A percentile compares a stretch with the other conserved stretches of the same genome.
phyloP scores from a whole-genome alignment of 1,140 invertebrate genomes.

The Andricus grossulariae region DNA sequence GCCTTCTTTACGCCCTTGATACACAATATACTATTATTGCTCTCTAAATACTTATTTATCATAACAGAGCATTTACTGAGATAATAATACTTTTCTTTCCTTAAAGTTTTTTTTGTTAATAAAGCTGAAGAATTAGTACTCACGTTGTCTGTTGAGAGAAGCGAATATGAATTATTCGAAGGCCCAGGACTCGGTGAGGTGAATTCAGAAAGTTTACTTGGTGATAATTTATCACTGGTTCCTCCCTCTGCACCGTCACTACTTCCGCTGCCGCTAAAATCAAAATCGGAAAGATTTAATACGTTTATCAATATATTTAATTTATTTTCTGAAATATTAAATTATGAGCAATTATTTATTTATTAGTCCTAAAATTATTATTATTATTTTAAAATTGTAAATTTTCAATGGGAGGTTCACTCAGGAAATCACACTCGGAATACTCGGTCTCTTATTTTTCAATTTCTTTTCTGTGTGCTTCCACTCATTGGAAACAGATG shows the following conservation, averaged over 20 bases:
- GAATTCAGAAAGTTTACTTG: constrained; percentile 70
- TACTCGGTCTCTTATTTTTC: no score
- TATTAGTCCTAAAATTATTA: no score
- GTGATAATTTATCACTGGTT: constrained; percentile 71
- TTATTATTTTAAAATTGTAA: no score
- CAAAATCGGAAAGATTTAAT: background rate
- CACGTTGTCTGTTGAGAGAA: constrained; percentile 70
- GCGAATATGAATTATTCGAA: constrained; percentile 69
- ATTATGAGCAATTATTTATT: no score
- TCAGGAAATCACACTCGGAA: no score
- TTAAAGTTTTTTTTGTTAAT: background rate
- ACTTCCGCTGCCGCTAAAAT: constrained; percentile 71
- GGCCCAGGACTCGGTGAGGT: constrained; percentile 71
- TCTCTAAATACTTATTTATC: background rate
- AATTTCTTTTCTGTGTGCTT: no score
- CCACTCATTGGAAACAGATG: no score
- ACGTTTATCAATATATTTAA: no score
- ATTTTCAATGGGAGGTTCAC: no score
- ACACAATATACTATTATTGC: no score
- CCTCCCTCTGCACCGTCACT: constrained; percentile 72
- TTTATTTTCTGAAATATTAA: no score
- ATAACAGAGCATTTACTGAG: background rate
- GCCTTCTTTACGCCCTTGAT: no score
- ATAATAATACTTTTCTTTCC: background rate
- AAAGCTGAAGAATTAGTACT: constrained; percentile 46